Base-by-base conservation (phyloP, 1,140 invertebrate genomes). In the Andricus grossulariae region DNA sequence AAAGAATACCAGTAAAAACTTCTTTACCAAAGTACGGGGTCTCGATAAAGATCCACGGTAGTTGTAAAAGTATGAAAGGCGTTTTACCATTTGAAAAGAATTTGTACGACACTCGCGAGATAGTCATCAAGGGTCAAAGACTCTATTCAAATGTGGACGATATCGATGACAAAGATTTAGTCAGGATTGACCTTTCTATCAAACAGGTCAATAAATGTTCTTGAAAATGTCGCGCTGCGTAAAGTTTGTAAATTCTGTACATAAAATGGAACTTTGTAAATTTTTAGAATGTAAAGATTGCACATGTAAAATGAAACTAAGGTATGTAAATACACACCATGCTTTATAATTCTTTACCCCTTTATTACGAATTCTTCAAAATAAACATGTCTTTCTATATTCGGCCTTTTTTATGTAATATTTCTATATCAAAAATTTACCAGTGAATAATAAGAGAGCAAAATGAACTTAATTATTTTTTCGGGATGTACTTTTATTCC, bases 11-110 rank as follows among this genome's bases (percentile, higher is more conserved):
- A 78, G 16, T 75, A n/a, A 73, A 50, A 60, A 18, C 10, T 57
- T 5, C 21, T 13, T 10, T 49, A 60, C 3, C 72, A 77, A 73
- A 60, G 55, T 83, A 79, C 19, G 60, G 50, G 0, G 73, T 80
- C 7, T 50, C n/a, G 10, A 21, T 82, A 0, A n/a, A 74, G 8
- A 52, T 83, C 3, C 15, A 15, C 3, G 13, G 73, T 2, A 51
- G 13, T 8, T 52, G 76, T 3, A 49, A 73, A 2, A 21, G 7
- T 13, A 16, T 74, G 0, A 51, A 16, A 2, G 60, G 57, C 13
- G 54, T 57, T 19, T 73, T 79, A 13, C n/a, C 25, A 19, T 66
- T 81, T 18, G 60, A 71, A 5, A 8, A 50, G 8, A 19, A 51
- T n/a, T 13, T 77, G 3, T 49, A 2, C 11, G 25, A 74, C 4